A percentile compares a stretch with the other conserved stretches of the same genome.
phyloP scores from a whole-genome alignment of 2,797 vertebrate genomes.

The Clarias laeviceps region DNA sequence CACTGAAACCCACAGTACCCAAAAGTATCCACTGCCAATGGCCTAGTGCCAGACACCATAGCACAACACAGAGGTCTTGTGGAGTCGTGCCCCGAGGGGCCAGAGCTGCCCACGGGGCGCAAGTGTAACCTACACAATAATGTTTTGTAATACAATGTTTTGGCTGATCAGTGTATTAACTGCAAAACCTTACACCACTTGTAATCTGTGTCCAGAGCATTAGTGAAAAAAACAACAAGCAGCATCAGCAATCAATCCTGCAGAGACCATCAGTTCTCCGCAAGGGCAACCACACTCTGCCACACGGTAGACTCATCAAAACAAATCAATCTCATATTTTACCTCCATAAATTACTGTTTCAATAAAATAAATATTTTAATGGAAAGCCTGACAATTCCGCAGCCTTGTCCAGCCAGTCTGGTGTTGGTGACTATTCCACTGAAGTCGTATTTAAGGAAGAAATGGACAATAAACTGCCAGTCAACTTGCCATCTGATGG shows the following conservation, averaged over 20 bases:
- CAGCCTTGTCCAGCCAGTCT: conserved; percentile 30
- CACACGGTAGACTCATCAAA: conserved; percentile 41
- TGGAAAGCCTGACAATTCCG: neutral
- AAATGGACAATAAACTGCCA: conserved; percentile 40
- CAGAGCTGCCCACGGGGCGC: no score
- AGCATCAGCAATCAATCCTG: conserved; percentile 47
- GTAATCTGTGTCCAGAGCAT: conserved; percentile 43
- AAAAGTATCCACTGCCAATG: no score
- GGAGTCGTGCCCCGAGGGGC: no score
- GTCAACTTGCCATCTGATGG: neutral
- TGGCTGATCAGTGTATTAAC: neutral
- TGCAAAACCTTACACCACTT: neutral
- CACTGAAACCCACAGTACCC: no score
- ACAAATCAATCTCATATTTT: neutral
- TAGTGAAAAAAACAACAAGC: conserved; percentile 48
- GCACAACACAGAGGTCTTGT: no score
- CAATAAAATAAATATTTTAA: conserved; percentile 4
- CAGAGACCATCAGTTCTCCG: conserved; percentile 62
- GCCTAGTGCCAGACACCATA: no score
- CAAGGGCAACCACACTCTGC: conserved; percentile 50
- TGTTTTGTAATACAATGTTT: no score
- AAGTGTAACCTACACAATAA: no score
- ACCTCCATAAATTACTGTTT: neutral
- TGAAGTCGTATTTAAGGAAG: conserved; percentile 45
- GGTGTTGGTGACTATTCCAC: conserved; percentile 13